Base-by-base conservation (phyloP, 2,113 vertebrate genomes). In the Cyanistes caeruleus region DNA sequence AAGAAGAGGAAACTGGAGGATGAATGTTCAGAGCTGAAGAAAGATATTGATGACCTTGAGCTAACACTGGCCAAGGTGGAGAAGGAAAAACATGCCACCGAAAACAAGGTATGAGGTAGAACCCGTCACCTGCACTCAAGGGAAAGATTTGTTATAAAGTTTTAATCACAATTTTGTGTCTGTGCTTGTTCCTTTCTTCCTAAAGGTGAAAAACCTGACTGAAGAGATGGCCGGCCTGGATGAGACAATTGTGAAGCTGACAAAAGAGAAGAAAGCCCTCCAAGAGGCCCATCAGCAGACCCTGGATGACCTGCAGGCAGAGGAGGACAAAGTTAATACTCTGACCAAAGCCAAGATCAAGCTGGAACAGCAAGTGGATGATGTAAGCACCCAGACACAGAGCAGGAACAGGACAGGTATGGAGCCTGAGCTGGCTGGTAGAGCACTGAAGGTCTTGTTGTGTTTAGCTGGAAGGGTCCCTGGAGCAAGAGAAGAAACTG, bases 401-500 rank as follows among this genome's bases (percentile, higher is more conserved):
- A 39, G 37, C 37, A 39, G 37, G 37, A 39, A 39, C 37, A 39
- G 37, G 37, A 39, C 37, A 39, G 37, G 37, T 39, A 39, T 39
- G 37, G 37, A 39, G 37, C 37, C 37, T 39, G 37, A 39, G 37
- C 37, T 39, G 37, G 37, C 37, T 39, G 37, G 37, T 39, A 39
- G 37, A 39, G 37, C 37, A 39, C 37, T 39, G 37, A 39, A 39
- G 43, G 13, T 10, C 24, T 37, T 44, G 58, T 76, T 76, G 4
- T 30, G 33, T 96, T 67, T 46, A 99, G 99, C 97, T 99, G 93
- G 99, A 99, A 96, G 98, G 98, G 5, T 98, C 97, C 12, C 93
- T 99, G 96, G 98, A 99, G 90, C 98, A 99, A 95, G 98, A 99
- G 95, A 99, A 98, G 97, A 99, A 99, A 93, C 74, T 98, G 3